Evolutionary conservation across 2,797 vertebrate genomes (phyloP).

Genomic region (Prionace glauca): DNA sequence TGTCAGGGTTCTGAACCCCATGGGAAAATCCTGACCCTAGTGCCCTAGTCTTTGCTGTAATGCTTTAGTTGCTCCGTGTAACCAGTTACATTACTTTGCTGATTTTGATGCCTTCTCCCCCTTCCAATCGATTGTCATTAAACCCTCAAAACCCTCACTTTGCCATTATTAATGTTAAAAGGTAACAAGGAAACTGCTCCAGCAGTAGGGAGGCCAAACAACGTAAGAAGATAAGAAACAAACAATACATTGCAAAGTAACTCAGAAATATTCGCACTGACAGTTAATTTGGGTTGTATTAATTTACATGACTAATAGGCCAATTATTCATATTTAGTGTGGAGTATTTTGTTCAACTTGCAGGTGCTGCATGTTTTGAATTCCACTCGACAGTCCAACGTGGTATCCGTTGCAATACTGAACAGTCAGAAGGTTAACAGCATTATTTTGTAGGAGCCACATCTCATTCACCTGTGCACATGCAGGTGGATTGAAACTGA

Average conservation of each 20-base stretch:
- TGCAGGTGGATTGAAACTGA: neutral
- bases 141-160: neutral
- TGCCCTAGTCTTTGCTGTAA: neutral
- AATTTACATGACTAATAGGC: neutral
- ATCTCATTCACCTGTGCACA: neutral
- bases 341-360: neutral
- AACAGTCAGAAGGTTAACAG: neutral
- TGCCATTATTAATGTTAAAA: neutral
- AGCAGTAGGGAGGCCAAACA: neutral
- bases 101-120: neutral
- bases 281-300: neutral
- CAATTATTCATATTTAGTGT: neutral
- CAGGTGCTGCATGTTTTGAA: neutral
- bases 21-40: neutral
- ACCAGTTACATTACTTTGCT: neutral
- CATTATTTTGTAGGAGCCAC: neutral
- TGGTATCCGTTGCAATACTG: neutral
- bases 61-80: neutral
- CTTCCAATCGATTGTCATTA: neutral
- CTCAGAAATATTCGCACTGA: neutral
- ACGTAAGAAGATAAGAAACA: neutral
- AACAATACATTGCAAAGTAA: neutral
- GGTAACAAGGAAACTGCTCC: neutral
- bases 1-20: neutral
- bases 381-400: neutral